A percentile compares a stretch with the other conserved stretches of the same genome.
Evolutionary conservation across 2,113 vertebrate species (phyloP).

Genomic region (Phalacrocorax brasilianus): DNA sequence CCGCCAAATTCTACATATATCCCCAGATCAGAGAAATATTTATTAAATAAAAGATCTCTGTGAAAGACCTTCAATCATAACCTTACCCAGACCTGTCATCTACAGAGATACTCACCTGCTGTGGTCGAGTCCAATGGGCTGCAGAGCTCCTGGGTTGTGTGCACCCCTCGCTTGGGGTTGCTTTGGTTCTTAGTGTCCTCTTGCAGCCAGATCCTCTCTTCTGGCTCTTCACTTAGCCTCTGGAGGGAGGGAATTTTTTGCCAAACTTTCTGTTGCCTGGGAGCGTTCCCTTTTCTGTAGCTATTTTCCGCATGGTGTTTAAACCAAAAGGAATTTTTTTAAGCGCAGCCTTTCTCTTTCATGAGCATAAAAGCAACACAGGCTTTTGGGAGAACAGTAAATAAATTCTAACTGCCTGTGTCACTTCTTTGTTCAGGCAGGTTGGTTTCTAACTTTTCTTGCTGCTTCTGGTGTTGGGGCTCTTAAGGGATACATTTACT

Average conservation of each 20-base stretch:
- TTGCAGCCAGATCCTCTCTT: not conserved
- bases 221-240: not conserved
- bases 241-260: not conserved
- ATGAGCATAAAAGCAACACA: not conserved
- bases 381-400: not conserved
- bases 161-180: not conserved
- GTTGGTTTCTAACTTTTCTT: not conserved
- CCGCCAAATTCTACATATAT: not conserved
- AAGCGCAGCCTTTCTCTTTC: not conserved
- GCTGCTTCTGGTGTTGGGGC: not conserved
- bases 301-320: not conserved
- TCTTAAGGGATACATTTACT: not conserved
- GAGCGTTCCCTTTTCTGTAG: not conserved
- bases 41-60: not conserved
- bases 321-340: not conserved
- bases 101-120: not conserved
- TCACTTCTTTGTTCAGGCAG: not conserved
- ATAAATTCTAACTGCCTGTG: not conserved
- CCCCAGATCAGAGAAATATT: not conserved
- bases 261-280: not conserved
- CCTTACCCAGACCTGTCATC: not conserved
- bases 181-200: not conserved
- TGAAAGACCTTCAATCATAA: not conserved
- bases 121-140: not conserved
- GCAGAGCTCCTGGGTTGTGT: not conserved